Evolutionary conservation across 2,797 vertebrate species (phyloP).

Genomic region (Stomatorhinus walkeri): DNA sequence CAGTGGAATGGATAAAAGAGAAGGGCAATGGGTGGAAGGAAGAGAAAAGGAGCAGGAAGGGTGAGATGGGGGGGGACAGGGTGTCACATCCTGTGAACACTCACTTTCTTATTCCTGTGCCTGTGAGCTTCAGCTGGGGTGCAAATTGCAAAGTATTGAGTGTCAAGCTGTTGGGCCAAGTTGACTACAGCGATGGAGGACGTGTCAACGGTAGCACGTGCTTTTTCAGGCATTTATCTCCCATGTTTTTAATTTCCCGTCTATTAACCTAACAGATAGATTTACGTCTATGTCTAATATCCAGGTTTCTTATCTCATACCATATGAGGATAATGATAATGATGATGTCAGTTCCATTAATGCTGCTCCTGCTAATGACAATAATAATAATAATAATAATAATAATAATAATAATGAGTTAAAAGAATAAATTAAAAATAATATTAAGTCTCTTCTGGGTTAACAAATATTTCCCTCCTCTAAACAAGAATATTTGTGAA

Average conservation of each 20-base stretch:
- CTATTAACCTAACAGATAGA: conserved; percentile 10
- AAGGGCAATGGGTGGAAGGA: not conserved
- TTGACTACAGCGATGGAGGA: not conserved
- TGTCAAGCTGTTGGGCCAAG: not conserved
- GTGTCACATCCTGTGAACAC: not conserved
- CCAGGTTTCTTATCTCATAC: not conserved
- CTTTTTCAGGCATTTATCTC: not conserved
- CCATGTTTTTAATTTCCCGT: not conserved
- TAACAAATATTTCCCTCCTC: not conserved
- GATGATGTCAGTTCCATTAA: not conserved
- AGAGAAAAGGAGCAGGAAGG: not conserved
- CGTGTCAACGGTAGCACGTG: not conserved
- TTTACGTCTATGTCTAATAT: conserved; percentile 4
- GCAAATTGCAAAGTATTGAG: conserved; percentile 23
- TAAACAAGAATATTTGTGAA: not conserved
- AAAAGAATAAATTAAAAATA: not conserved
- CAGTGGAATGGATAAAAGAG: not conserved
- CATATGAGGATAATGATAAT: not conserved
- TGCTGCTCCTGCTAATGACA: not conserved
- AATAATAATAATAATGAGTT: not conserved
- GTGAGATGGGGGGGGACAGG: not conserved
- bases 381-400: not conserved
- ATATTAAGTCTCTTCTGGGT: not conserved
- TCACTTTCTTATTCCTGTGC: not conserved
- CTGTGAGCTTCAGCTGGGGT: not conserved